phyloP scores from a whole-genome alignment of 2,888 invertebrate species.

The Girardia tigrina region DNA sequence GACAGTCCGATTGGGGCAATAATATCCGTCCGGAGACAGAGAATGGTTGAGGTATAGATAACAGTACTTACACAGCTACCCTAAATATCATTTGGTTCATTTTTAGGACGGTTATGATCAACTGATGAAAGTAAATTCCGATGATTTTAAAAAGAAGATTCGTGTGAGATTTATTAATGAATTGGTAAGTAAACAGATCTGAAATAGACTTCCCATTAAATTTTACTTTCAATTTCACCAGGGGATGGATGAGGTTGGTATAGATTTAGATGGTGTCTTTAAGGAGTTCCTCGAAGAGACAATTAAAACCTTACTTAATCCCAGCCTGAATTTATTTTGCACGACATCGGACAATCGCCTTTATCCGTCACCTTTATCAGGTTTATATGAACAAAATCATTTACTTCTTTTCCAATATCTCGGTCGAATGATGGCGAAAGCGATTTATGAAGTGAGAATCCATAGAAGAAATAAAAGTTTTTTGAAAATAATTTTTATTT shows the following conservation, averaged over 20 bases:
- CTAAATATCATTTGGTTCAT: too few species aligned
- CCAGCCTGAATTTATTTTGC: constrained; percentile 76
- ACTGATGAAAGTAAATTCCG: constrained; percentile 68
- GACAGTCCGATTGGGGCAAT: constrained; percentile 54
- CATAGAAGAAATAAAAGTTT: too few species aligned
- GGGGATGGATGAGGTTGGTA: constrained; percentile 80
- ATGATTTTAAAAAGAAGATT: constrained; percentile 79
- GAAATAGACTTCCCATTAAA: too few species aligned
- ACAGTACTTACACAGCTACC: too few species aligned
- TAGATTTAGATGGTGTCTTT: constrained; percentile 97
- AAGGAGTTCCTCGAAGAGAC: constrained; percentile 94
- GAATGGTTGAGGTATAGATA: constrained; percentile 54
- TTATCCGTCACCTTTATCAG: constrained; percentile 89
- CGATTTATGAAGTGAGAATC: constrained; percentile 89
- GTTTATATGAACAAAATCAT: constrained; percentile 79
- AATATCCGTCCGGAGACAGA: constrained; percentile 71
- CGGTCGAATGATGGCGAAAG: constrained; percentile 90
- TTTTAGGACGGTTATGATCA: constrained; percentile 98
- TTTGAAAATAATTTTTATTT: too few species aligned
- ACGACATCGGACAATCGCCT: constrained; percentile 65
- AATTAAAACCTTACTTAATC: constrained; percentile 87
- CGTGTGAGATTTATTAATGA: constrained; percentile 92
- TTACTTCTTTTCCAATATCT: constrained; percentile 88
- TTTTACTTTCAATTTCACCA: too few species aligned
- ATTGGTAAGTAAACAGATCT: constrained; percentile 45